Percentiles rank a stretch among this genome's conserved stretches.
phyloP scores from a whole-genome alignment of 2,113 vertebrate genomes.

The Anthoscopus minutus region DNA sequence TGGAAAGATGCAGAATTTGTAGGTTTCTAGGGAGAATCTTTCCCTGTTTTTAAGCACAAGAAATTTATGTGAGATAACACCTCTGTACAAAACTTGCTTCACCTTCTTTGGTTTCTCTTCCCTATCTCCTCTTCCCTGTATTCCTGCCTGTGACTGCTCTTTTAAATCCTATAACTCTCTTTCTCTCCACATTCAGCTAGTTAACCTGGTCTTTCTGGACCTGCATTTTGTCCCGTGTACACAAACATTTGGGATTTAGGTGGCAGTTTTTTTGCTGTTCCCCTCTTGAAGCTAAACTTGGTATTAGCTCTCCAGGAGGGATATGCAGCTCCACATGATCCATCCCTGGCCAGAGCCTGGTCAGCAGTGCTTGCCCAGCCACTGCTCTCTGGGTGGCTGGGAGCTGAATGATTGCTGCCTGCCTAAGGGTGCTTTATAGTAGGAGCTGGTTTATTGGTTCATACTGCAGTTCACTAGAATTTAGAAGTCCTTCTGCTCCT shows the following conservation, averaged over 20 bases:
- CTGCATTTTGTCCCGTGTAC: background rate
- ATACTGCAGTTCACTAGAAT: background rate
- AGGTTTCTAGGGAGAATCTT: background rate
- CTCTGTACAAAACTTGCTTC: background rate
- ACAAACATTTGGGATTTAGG: background rate
- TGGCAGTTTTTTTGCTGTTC: background rate
- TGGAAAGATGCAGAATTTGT: background rate
- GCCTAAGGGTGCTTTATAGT: background rate
- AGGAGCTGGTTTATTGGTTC: background rate
- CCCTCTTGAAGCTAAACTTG: background rate
- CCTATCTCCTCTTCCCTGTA: background rate
- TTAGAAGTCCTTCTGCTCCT: background rate
- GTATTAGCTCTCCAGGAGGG: background rate
- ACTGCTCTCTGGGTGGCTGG: background rate
- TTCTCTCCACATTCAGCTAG: background rate
- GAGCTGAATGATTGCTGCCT: background rate
- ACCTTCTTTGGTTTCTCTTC: background rate
- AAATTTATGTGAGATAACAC: background rate
- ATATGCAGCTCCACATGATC: background rate
- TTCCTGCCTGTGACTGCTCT: background rate
- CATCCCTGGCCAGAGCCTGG: background rate
- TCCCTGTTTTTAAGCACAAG: background rate
- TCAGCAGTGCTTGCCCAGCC: background rate
- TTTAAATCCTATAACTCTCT: background rate
- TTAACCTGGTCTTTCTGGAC: background rate